Percentiles rank a stretch among this genome's conserved stretches.
phyloP scores from a whole-genome alignment of 2,888 invertebrate species.

The Diloba caeruleocephala region DNA sequence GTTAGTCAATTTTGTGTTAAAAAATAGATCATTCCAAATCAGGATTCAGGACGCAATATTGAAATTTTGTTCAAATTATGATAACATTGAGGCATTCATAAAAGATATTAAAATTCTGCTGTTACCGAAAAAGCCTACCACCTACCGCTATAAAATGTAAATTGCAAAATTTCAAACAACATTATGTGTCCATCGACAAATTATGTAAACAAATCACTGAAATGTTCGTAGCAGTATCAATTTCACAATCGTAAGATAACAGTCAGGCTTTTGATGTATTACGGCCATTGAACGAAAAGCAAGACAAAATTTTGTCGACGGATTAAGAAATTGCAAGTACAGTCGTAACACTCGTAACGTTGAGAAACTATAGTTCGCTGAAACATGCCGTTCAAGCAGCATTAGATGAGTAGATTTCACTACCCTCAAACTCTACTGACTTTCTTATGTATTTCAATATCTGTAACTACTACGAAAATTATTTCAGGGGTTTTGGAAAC shows the following conservation, averaged over 20 bases:
- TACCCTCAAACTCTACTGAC: background rate
- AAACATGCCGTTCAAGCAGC: conserved; percentile 14
- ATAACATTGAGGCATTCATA: background rate
- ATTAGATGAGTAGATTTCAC: conserved; percentile 3
- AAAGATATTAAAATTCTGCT: conserved; percentile 6
- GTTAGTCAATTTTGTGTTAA: conserved; percentile 13
- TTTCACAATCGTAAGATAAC: conserved; percentile 8
- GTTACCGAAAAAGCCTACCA: conserved; percentile 10
- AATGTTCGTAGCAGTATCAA: conserved; percentile 6
- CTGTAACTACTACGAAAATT: conserved; percentile 2
- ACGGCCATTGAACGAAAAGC: conserved; percentile 6
- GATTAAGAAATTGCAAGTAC: conserved; percentile 1
- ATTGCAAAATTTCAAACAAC: background rate
- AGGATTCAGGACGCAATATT: conserved; percentile 3
- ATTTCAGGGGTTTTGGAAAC: conserved; percentile 1
- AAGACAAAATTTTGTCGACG: conserved; percentile 12
- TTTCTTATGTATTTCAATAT: conserved; percentile 3
- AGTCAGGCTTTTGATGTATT: background rate
- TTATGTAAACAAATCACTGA: background rate
- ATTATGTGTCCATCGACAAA: conserved; percentile 1
- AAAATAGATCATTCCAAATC: too few relatives aligned
- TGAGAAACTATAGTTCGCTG: conserved; percentile 1
- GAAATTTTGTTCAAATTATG: conserved; percentile 5
- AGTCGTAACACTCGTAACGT: conserved; percentile 6
- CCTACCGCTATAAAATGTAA: conserved; percentile 1